Percentiles rank a stretch among this genome's conserved stretches.
Conservation (phyloP, 2,113 vertebrate genomes). For the Nothobranchius kuhntae region DNA sequence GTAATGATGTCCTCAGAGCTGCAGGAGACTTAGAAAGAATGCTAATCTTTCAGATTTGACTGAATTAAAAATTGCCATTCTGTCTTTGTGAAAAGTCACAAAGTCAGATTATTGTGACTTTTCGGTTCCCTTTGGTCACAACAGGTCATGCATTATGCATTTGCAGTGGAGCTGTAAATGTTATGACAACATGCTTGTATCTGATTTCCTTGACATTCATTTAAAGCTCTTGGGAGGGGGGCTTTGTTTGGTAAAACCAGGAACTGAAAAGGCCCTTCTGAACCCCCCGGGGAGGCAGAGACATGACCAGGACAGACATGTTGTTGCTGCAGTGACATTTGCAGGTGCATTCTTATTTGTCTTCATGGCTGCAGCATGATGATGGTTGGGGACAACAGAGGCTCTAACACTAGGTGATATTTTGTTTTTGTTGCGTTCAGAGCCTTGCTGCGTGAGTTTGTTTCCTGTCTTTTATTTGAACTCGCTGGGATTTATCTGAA, state of each 20-base stretch:
- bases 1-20: no score
- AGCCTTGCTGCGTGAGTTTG: slow-evolving; percentile 3
- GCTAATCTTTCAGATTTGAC: no score
- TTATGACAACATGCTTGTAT: slow-evolving; percentile 62
- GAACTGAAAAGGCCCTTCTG: slow-evolving; percentile 57
- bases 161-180: slow-evolving; percentile 53
- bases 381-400: slow-evolving; percentile 9
- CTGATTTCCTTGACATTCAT: slow-evolving; percentile 58
- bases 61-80: no score
- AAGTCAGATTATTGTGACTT: slow-evolving; percentile 15
- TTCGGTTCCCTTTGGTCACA: slow-evolving; percentile 38
- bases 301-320: slow-evolving; percentile 32
- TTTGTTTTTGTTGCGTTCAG: no score
- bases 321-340: slow-evolving; percentile 29
- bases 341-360: slow-evolving; percentile 24
- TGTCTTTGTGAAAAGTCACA: not conserved
- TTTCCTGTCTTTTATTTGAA: not conserved
- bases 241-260: slow-evolving; percentile 67
- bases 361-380: slow-evolving; percentile 16
- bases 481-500: not conserved
- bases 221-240: slow-evolving; percentile 46
- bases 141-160: slow-evolving; percentile 46
- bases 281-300: slow-evolving; percentile 35
- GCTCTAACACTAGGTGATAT: slow-evolving; percentile 16
- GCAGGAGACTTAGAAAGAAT: no score